Evolutionary conservation across 2,113 vertebrate genomes (phyloP).

Genomic region (Paracanthobrama guichenoti): DNA sequence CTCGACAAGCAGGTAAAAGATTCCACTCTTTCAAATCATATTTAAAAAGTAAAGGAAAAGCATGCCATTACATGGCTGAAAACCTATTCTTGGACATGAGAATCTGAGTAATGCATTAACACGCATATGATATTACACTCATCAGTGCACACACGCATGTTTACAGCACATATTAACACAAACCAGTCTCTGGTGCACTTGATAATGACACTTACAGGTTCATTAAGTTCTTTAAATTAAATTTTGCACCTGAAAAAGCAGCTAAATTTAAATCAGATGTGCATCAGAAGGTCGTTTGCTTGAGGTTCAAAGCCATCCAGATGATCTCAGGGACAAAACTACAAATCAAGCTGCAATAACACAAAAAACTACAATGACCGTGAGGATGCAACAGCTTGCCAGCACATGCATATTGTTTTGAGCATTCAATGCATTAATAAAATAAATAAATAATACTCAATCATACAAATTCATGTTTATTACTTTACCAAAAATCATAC

Average conservation of each 20-base stretch:
- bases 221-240: neutral
- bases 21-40: neutral
- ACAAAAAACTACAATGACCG: neutral
- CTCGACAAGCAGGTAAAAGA: neutral
- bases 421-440: neutral
- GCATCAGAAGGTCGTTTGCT: neutral
- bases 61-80: neutral
- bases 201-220: neutral
- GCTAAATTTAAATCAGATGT: neutral
- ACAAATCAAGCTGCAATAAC: neutral
- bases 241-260: neutral
- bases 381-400: neutral
- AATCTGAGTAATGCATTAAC: constrained; percentile 8
- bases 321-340: neutral
- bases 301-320: neutral
- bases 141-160: neutral
- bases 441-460: neutral
- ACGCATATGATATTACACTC: constrained; percentile 29
- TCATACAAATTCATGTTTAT: neutral
- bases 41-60: neutral
- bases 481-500: neutral
- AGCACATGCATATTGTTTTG: neutral
- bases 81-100: constrained; percentile 17
- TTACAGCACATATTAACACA: constrained; percentile 12
- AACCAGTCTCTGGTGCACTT: neutral